These are phyloP conservation scores for Axinella damicornis DNA, from an alignment of 37 sponge, comb jelly and placozoan species.

Conservation along the genomic window DNA sequence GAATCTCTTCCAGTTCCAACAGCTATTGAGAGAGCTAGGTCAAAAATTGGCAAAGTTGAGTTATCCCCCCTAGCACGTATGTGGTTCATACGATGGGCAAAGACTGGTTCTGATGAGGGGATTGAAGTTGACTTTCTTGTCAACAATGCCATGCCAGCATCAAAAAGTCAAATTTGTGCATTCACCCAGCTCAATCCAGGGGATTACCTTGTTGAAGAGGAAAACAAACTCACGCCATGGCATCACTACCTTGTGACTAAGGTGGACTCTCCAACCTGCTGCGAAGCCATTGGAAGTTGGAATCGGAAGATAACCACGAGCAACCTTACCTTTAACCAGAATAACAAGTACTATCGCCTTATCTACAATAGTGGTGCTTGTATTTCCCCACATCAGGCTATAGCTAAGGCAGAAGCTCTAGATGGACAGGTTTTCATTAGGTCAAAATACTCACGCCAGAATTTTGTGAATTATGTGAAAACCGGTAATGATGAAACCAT, in stretches of 20 bases:
- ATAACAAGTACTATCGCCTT: not conserved
- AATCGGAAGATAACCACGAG: not conserved
- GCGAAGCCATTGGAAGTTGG: constrained; percentile 22
- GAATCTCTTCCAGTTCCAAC: constrained; percentile 6
- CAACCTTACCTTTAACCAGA: not conserved
- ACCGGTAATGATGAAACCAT: not conserved
- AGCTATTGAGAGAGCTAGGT: constrained; percentile 45
- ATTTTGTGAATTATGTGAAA: constrained; percentile 11
- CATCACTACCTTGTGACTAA: constrained; percentile 33
- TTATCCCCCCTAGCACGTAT: constrained; percentile 23
- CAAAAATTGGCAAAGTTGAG: not conserved
- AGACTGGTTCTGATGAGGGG: constrained; percentile 57
- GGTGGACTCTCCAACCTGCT: constrained; percentile 17
- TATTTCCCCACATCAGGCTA: constrained; percentile 5
- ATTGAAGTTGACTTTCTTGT: constrained; percentile 35
- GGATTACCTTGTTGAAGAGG: constrained; percentile 40
- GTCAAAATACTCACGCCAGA: not conserved
- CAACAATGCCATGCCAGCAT: constrained; percentile 20
- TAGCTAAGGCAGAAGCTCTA: constrained; percentile 2
- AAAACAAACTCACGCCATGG: not conserved
- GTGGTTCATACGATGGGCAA: constrained; percentile 57
- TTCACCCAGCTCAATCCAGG: constrained; percentile 51
- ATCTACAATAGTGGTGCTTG: constrained; percentile 26
- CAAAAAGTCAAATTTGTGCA: constrained; percentile 32
- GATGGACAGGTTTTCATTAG: not conserved